Evolutionary conservation across 2,113 vertebrate species (phyloP), one percentile per base, ranked within the genome.

Genomic region (Thunnus maccoyii): DNA sequence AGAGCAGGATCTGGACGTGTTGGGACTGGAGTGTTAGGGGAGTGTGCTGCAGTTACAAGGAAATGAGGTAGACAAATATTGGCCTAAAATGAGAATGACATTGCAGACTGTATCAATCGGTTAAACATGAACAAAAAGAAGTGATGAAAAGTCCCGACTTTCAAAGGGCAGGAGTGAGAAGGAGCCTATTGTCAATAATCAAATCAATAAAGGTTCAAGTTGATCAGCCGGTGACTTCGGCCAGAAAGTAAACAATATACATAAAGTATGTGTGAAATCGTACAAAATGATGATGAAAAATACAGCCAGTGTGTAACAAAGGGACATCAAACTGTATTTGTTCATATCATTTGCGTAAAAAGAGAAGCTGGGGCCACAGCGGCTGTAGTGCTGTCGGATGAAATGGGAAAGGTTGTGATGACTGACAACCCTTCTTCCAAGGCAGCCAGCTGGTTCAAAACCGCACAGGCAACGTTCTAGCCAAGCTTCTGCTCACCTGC

Each of bases 401-500:
- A 86, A 81, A 92, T 81, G 78, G 83, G 81, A 90, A 90, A 89
- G 91, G 91, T 89, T 91, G 93, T 91, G 91, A 76, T 94, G 94
- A 94, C 85, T 89, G 92, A 93, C 92, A 93, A 94, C 93, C 92
- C 89, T 87, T 93, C 80, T 85, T 92, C 86, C 50, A 20, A 79
- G 80, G 93, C 93, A 94, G 92, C 90, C 91, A 88, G 86, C 89
- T 82, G 88, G 83, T 89, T 90, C 66, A 93, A 85, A 85, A 92
- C 76, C 86, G 89, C 94, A 92, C 86, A 93, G 93, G 93, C 90
- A 92, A 90, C 62, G 84, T 91, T 93, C 87, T 77, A 92, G 88
- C 90, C 92, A 94, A 94, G 92, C 93, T 90, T 95, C 94, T 94
- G 95, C 95, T 96, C 95, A 96, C 95, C 95, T 96, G 95, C 95